A percentile compares a stretch with the other conserved stretches of the same genome.
Evolutionary conservation across 2,797 vertebrate species (phyloP).

Genomic region (Chloroceryle inda): DNA sequence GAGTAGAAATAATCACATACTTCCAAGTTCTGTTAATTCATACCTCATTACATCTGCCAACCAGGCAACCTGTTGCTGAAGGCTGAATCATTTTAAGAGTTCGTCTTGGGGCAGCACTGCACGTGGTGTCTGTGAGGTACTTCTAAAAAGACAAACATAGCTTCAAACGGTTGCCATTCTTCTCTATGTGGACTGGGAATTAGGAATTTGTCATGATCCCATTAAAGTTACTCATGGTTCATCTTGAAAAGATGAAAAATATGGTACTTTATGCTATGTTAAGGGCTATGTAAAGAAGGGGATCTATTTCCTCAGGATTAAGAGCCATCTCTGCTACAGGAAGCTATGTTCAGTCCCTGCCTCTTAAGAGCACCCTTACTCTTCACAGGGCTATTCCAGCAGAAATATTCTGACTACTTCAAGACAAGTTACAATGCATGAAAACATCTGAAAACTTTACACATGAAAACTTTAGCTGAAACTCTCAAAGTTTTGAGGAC

Average conservation of each 20-base stretch:
- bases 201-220: not conserved
- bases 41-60: slow-evolving; percentile 87
- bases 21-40: not conserved
- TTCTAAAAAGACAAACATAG: slow-evolving; percentile 73
- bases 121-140: slow-evolving; percentile 73
- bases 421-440: not conserved
- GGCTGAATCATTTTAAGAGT: slow-evolving; percentile 91
- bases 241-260: not conserved
- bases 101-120: slow-evolving; percentile 78
- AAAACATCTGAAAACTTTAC: not conserved
- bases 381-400: not conserved
- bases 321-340: too few relatives aligned
- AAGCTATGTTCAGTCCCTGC: not conserved
- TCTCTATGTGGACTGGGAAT: not conserved
- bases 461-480: not conserved
- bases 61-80: slow-evolving; percentile 82
- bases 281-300: not conserved
- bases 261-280: not conserved
- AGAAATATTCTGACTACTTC: not conserved
- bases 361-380: not conserved
- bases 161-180: not conserved
- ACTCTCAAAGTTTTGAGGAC: not conserved
- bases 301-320: not conserved
- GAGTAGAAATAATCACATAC: not conserved
- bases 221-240: not conserved